Evolutionary conservation across 2,888 invertebrate genomes (phyloP).

Genomic region (Caenorhabditis sp.): DNA sequence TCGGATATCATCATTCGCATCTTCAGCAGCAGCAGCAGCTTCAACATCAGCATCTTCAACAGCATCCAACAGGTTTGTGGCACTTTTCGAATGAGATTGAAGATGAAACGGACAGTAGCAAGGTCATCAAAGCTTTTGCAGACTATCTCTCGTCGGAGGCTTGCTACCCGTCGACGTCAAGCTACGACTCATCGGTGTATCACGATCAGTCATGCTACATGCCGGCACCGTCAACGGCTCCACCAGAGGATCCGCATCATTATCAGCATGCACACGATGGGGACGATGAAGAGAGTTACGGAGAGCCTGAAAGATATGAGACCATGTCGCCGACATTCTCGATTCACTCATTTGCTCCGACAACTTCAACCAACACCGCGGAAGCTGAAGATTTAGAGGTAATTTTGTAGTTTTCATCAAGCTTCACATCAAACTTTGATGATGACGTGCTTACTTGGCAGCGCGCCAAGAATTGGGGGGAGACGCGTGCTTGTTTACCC

Average conservation of each 20-base stretch:
- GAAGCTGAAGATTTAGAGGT: conserved; percentile 56
- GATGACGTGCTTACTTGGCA: conserved; percentile 36
- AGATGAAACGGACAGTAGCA: no score
- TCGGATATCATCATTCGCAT: background rate
- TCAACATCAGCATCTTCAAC: background rate
- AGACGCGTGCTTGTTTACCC: conserved; percentile 38
- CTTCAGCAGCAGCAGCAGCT: conserved; percentile 5
- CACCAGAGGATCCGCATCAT: conserved; percentile 14
- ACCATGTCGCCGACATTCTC: conserved; percentile 53
- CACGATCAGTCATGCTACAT: background rate
- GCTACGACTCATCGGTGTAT: conserved; percentile 10
- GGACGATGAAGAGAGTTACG: conserved; percentile 29
- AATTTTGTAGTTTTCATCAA: background rate
- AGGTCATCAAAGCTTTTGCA: no score
- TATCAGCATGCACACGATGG: conserved; percentile 11
- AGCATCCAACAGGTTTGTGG: conserved; percentile 11
- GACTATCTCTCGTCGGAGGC: conserved; percentile 29
- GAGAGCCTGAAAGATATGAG: conserved; percentile 34
- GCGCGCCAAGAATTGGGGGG: conserved; percentile 17
- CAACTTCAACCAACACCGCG: conserved; percentile 41
- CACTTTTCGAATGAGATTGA: no score
- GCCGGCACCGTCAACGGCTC: background rate
- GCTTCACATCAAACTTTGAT: no score
- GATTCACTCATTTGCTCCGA: conserved; percentile 51
- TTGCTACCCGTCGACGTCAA: conserved; percentile 41